These are phyloP conservation scores for Ruditapes philippinarum DNA, from an alignment of 1,140 invertebrate species.

Conservation along the genomic window DNA sequence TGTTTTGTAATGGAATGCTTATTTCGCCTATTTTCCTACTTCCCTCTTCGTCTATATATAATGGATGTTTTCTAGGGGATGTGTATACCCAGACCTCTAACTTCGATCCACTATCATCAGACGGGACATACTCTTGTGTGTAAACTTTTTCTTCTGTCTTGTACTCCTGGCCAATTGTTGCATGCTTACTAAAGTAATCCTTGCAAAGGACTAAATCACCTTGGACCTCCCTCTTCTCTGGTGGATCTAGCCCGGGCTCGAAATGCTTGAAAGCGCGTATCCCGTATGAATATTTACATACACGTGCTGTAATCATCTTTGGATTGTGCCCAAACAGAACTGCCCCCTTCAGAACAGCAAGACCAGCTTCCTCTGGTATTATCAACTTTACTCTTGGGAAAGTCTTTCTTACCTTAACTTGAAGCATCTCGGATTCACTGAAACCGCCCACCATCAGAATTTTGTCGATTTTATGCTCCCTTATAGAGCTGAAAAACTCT, in stretches of 20 bases:
- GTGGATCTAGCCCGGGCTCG: slow-evolving; percentile 43
- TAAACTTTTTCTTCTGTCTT: slow-evolving; percentile 8
- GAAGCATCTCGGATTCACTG: slow-evolving; percentile 51
- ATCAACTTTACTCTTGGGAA: slow-evolving; percentile 30
- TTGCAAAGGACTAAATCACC: slow-evolving; percentile 26
- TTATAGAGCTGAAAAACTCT: not conserved
- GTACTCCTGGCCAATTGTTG: slow-evolving; percentile 23
- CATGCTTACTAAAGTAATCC: slow-evolving; percentile 54
- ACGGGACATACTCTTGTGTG: slow-evolving; percentile 43
- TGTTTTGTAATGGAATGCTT: not conserved
- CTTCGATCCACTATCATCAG: not conserved
- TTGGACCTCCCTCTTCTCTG: not conserved
- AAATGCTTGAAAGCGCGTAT: slow-evolving; percentile 45
- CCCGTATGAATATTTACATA: slow-evolving; percentile 58
- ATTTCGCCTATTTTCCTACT: slow-evolving; percentile 47
- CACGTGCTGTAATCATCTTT: slow-evolving; percentile 32
- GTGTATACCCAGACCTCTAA: slow-evolving; percentile 33
- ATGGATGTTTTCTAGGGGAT: not conserved
- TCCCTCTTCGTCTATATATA: slow-evolving; percentile 17
- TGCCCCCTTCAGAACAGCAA: slow-evolving; percentile 57
- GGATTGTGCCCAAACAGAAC: slow-evolving; percentile 56
- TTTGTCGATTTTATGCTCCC: not conserved
- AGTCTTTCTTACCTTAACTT: not conserved
- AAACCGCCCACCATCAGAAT: slow-evolving; percentile 59
- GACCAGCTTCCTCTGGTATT: slow-evolving; percentile 58